Conservation (phyloP, 2,113 vertebrate species). For the Phrynosoma blainvillii region DNA sequence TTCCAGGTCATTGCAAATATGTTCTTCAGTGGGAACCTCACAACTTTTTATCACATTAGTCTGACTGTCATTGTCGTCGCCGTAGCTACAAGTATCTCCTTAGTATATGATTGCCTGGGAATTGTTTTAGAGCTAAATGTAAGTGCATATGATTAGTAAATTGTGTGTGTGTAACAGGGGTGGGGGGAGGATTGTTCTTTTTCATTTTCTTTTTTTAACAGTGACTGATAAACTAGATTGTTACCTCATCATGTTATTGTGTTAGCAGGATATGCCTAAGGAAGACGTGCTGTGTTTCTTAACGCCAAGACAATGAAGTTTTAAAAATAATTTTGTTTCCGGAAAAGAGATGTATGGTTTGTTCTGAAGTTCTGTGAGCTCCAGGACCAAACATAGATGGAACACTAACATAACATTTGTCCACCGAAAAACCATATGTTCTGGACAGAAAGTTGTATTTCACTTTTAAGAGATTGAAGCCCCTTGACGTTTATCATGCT, state of each 20-base stretch:
- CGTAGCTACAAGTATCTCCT: conserved; percentile 80
- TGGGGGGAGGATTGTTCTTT: neutral
- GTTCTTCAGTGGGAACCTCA: conserved; percentile 83
- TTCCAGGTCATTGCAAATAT: conserved; percentile 90
- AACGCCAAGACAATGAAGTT: neutral
- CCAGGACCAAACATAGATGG: neutral
- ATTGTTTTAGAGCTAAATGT: conserved; percentile 93
- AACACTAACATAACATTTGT: neutral
- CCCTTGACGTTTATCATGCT: neutral
- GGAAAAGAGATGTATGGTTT: neutral
- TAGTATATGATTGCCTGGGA: conserved; percentile 89
- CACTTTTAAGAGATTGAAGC: neutral
- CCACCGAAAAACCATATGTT: neutral
- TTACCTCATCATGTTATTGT: accelerated
- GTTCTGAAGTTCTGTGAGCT: neutral
- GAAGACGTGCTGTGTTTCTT: conserved; percentile 12
- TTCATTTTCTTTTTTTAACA: neutral
- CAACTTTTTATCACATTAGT: conserved; percentile 77
- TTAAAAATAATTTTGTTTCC: neutral
- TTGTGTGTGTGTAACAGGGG: neutral
- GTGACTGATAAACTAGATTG: neutral
- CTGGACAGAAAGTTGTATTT: neutral
- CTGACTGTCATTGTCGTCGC: conserved; percentile 83
- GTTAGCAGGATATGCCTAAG: neutral
- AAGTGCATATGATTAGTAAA: conserved; percentile 71